Evolutionary conservation across 2,113 vertebrate species (phyloP), one percentile per base, ranked within the genome.

Genomic region (Salvelinus fontinalis): DNA sequence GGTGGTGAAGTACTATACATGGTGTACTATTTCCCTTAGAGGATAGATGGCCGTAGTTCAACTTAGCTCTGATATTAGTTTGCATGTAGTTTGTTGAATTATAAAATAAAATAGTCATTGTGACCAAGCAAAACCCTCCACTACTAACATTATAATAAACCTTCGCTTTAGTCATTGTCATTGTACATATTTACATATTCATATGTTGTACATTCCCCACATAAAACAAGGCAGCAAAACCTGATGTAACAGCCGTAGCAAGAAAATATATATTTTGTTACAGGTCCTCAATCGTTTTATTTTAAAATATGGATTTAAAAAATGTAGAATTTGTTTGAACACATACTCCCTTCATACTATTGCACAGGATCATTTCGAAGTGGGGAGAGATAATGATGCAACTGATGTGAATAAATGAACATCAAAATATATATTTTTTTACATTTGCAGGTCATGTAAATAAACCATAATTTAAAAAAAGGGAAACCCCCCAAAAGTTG

Each of bases 131-230:
- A 57, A 78, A 2, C 24, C 62, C 51, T 62, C 57, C 75, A n/a
- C 22, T 77, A 51, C 44, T 13, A 27, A 22, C 48, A 67, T 59
- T 54, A 64, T 24, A 67, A 64, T 24, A 67, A 18, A 22, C 22
- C 39, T 39, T 78, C 73, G 44, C 48, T 51, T 59, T 51, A 3
- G 22, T 81, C 72, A 39, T 14, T 54, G 51, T 82, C 82, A 92
- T 84, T 89, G 81, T 90, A 88, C 91, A 91, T 96, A 95, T 97
- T 93, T 95, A 95, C 95, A 96, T 96, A 95, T 97, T 93, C 95
- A 95, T 95, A 96, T 31, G 75, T 82, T 92, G 82, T 87, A 90
- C 78, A 89, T 81, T 77, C 88, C 65, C 34, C 4, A 51, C 26
- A 29, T 0, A 71, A 87, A 89, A 89, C 85, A 87, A 92, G 86